Conservation (phyloP, 2,888 invertebrate genomes). For the Cheilosia grossa region DNA sequence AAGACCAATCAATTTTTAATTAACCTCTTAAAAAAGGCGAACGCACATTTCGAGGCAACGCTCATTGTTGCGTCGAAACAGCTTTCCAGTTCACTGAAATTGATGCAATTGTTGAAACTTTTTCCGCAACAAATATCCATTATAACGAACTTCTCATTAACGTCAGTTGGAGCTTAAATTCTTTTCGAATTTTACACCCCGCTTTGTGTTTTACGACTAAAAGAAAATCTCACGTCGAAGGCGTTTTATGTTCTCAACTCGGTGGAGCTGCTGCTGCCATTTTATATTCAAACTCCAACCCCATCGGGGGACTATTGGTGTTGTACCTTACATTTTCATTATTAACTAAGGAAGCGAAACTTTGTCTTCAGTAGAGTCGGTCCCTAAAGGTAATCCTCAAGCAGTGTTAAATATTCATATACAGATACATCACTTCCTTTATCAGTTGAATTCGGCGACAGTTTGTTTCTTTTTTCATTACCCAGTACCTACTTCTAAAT, state of each 20-base stretch:
- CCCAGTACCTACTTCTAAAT: slow-evolving; percentile 8
- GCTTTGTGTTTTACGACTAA: slow-evolving; percentile 27
- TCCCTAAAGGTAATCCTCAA: slow-evolving; percentile 41
- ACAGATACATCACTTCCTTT: slow-evolving; percentile 8
- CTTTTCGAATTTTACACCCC: slow-evolving; percentile 32
- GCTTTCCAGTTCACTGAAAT: slow-evolving; percentile 2
- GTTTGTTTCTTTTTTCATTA: neutral
- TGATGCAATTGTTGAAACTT: slow-evolving; percentile 6
- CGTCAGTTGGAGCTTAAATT: slow-evolving; percentile 10
- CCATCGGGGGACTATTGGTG: neutral
- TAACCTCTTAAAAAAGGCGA: neutral
- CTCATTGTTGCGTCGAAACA: neutral
- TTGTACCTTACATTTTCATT: slow-evolving; percentile 40
- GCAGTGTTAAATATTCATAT: slow-evolving; percentile 37
- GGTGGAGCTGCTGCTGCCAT: neutral
- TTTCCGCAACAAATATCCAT: slow-evolving; percentile 25
- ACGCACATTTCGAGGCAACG: neutral
- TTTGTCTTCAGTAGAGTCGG: slow-evolving; percentile 2
- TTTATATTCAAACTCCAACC: slow-evolving; percentile 33
- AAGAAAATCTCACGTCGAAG: slow-evolving; percentile 27
- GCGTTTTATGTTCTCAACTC: slow-evolving; percentile 30
- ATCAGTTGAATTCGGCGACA: slow-evolving; percentile 36
- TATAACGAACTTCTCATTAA: slow-evolving; percentile 32
- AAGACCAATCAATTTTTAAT: neutral
- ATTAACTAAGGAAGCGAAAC: slow-evolving; percentile 23